A percentile compares a stretch with the other conserved stretches of the same genome.
Evolutionary conservation across 1,140 invertebrate genomes (phyloP).

Genomic region (Heliconius congener): DNA sequence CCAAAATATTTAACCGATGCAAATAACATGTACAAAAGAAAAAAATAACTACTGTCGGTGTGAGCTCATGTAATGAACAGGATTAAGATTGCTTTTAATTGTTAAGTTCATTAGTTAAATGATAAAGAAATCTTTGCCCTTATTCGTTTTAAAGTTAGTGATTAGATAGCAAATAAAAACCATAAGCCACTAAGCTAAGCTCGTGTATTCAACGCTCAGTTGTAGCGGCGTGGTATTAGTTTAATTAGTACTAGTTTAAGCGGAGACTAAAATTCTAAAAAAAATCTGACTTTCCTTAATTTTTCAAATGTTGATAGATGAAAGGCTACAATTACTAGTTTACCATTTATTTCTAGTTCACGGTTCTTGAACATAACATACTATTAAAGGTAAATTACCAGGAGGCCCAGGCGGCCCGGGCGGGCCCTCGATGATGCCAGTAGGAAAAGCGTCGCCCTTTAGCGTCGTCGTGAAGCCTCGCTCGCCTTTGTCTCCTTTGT

Average conservation of each 20-base stretch:
- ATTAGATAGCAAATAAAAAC: slow-evolving; percentile 3
- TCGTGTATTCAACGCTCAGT: neutral
- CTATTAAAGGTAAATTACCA: slow-evolving; percentile 80
- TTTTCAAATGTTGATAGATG: neutral
- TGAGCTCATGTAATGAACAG: neutral
- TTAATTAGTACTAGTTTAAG: neutral
- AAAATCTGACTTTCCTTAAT: neutral
- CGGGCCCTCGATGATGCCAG: slow-evolving; percentile 95
- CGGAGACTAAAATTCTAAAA: neutral
- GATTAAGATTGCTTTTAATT: slow-evolving; percentile 1
- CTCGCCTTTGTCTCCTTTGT: slow-evolving; percentile 94
- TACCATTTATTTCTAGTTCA: neutral
- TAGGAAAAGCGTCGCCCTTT: slow-evolving; percentile 93
- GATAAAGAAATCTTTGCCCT: neutral
- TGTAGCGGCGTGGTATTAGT: neutral
- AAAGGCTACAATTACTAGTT: neutral
- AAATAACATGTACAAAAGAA: neutral
- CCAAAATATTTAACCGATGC: neutral
- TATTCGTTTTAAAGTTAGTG: neutral
- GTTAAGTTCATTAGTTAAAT: neutral
- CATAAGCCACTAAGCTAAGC: neutral
- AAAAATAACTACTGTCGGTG: neutral
- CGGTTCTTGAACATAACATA: no score
- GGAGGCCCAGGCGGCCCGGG: slow-evolving; percentile 94
- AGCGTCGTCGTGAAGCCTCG: slow-evolving; percentile 93